Evolutionary conservation across 2,888 invertebrate species (phyloP).

Genomic region (Labia minor): DNA sequence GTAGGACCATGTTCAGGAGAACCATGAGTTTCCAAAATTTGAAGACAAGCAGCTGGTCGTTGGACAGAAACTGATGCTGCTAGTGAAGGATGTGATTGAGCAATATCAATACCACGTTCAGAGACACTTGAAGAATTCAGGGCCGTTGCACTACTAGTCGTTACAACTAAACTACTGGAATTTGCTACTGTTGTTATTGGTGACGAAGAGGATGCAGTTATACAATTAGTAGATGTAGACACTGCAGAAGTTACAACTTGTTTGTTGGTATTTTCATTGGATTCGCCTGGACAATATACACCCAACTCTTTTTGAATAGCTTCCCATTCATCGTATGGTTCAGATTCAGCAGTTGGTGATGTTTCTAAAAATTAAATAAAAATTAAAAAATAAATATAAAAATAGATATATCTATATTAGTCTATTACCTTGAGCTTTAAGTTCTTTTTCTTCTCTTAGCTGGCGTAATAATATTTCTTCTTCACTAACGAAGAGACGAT

Average conservation of each 20-base stretch:
- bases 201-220: background rate
- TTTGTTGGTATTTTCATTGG: background rate
- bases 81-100: background rate
- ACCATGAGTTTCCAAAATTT: background rate
- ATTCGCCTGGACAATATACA: conserved; percentile 32
- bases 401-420: too few relatives aligned
- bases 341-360: background rate
- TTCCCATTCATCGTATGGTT: conserved; percentile 52
- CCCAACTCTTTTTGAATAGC: conserved; percentile 56
- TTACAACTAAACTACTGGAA: background rate
- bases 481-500: conserved; percentile 60
- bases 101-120: background rate
- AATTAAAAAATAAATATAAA: background rate
- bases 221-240: background rate
- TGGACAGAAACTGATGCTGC: background rate
- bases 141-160: background rate
- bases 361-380: background rate
- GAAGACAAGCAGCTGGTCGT: background rate
- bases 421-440: conserved; percentile 29
- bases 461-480: conserved; percentile 51
- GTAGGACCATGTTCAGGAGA: background rate
- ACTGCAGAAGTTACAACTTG: background rate
- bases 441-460: conserved; percentile 44
- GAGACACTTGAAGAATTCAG: background rate
- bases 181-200: conserved; percentile 14